A percentile compares a stretch with the other conserved stretches of the same genome.
These are phyloP conservation scores for Fulmarus glacialis DNA, from an alignment of 2,113 vertebrate species.

Conservation along the genomic window DNA sequence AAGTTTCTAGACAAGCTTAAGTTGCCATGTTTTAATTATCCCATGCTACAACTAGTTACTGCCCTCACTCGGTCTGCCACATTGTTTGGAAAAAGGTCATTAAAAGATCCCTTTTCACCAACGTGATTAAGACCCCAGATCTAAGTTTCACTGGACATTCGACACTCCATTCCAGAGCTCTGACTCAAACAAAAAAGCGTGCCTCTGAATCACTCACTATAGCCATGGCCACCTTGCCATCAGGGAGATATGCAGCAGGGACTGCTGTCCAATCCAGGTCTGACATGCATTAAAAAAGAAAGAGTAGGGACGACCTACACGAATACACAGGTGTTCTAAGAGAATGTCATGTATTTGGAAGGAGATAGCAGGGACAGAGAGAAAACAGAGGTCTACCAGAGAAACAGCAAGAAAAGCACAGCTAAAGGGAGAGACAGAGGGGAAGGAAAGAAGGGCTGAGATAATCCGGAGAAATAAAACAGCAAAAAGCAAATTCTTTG, in stretches of 20 bases:
- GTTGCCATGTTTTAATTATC: neutral
- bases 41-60: neutral
- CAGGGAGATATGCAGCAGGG: conserved; percentile 7
- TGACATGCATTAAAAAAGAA: neutral
- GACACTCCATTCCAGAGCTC: neutral
- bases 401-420: neutral
- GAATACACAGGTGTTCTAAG: neutral
- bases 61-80: neutral
- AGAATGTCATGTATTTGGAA: neutral
- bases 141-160: conserved; percentile 14
- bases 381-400: neutral
- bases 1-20: neutral
- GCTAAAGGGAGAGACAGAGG: neutral
- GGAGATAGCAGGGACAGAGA: neutral
- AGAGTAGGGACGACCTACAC: neutral
- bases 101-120: neutral
- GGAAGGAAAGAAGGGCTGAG: neutral
- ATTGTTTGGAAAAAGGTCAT: neutral
- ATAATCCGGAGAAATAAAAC: neutral
- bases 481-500: neutral
- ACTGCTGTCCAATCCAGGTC: conserved; percentile 32
- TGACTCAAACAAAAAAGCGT: conserved; percentile 21
- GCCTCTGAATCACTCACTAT: conserved; percentile 53
- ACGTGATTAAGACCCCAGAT: neutral
- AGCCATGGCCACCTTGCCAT: conserved; percentile 36